Evolutionary conservation across 2,888 invertebrate genomes (phyloP).

Genomic region (Cinara cedri): DNA sequence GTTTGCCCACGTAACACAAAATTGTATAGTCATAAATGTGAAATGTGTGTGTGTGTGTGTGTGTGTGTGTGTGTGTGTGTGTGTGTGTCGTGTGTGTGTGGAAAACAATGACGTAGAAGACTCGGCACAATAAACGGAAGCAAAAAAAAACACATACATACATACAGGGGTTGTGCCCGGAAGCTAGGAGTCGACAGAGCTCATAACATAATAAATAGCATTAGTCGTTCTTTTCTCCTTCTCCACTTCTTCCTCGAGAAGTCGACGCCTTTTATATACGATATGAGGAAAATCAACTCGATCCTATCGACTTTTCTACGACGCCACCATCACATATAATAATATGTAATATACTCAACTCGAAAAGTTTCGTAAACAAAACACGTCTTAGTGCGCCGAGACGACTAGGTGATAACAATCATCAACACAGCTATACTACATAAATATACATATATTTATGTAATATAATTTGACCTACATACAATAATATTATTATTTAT

Average conservation of each 20-base stretch:
- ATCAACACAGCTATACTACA: no score
- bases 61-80: not conserved
- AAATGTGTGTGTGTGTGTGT: not conserved
- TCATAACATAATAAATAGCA: slow-evolving; percentile 6
- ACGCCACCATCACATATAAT: no score
- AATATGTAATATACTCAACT: no score
- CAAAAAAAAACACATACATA: slow-evolving; percentile 17
- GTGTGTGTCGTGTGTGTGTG: not conserved
- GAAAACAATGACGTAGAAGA: slow-evolving; percentile 35
- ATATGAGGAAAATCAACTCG: not conserved
- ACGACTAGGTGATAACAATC: no score
- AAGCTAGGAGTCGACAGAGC: slow-evolving; percentile 21
- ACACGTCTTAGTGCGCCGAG: not conserved
- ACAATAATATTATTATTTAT: slow-evolving; percentile 13
- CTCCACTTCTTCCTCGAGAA: not conserved
- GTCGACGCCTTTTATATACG: not conserved
- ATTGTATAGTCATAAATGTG: slow-evolving; percentile 11
- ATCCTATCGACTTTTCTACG: no score
- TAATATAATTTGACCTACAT: not conserved
- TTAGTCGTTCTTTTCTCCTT: not conserved
- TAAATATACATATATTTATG: not conserved
- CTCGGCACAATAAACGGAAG: not conserved
- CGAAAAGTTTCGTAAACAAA: not conserved
- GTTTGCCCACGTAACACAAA: slow-evolving; percentile 37
- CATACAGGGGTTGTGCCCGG: not conserved